Conservation (phyloP, 1,140 invertebrate genomes). For the Camponotus vicinus region DNA sequence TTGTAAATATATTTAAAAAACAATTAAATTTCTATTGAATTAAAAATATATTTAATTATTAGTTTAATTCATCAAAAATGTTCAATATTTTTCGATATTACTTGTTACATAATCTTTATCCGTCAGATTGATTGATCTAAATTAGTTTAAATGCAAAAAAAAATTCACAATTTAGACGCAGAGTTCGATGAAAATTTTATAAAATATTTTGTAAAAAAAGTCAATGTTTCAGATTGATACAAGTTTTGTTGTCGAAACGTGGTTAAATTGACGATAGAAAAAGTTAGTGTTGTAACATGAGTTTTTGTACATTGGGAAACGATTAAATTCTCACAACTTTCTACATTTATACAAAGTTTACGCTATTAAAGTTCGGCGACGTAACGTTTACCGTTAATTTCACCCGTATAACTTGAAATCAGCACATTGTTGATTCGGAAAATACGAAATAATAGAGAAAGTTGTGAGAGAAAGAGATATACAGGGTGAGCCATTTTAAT, state of each 20-base stretch:
- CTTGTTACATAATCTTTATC: background rate
- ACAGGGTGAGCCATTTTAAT: too few species aligned
- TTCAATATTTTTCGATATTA: background rate
- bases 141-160: background rate
- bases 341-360: conserved; percentile 24
- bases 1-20: background rate
- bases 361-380: conserved; percentile 29
- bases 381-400: conserved; percentile 27
- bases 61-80: background rate
- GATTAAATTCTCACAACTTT: conserved; percentile 32
- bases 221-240: background rate
- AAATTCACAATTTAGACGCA: background rate
- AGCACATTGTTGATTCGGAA: conserved; percentile 32
- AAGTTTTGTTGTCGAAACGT: background rate
- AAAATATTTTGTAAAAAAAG: background rate
- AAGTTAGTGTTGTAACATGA: conserved; percentile 10
- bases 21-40: background rate
- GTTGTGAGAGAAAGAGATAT: background rate
- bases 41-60: background rate
- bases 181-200: background rate
- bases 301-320: conserved; percentile 9
- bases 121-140: background rate
- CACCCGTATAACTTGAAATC: conserved; percentile 1
- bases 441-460: conserved; percentile 37
- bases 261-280: conserved; percentile 25